Conservation (phyloP, 2,113 vertebrate genomes). For the Asarcornis scutulata region DNA sequence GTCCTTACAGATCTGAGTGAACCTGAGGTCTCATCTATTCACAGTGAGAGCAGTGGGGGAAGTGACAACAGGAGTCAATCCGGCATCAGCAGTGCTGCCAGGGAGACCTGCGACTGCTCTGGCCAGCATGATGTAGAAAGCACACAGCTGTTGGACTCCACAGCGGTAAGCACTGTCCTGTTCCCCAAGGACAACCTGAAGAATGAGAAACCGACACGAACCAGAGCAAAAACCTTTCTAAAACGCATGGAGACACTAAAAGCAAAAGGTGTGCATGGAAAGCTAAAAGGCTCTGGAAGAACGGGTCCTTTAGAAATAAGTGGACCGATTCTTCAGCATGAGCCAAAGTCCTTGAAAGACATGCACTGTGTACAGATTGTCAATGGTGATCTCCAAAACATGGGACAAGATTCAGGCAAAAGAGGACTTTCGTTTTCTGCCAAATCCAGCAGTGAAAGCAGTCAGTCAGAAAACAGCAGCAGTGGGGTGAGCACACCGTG, state of each 20-base stretch:
- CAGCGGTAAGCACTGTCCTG: conserved; percentile 62
- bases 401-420: conserved; percentile 30
- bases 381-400: conserved; percentile 78
- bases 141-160: conserved; percentile 79
- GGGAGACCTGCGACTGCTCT: conserved; percentile 79
- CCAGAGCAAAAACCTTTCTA: conserved; percentile 90
- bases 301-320: conserved; percentile 84
- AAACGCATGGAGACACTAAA: conserved; percentile 92
- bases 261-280: conserved; percentile 83
- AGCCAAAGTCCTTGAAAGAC: conserved; percentile 83
- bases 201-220: conserved; percentile 83
- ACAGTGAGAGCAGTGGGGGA: conserved; percentile 91
- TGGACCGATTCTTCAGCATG: conserved; percentile 85
- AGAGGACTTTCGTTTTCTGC: conserved; percentile 57
- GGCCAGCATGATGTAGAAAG: conserved; percentile 78
- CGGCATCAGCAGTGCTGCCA: conserved; percentile 49
- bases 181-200: conserved; percentile 80
- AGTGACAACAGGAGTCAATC: conserved; percentile 75
- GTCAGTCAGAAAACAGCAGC: conserved; percentile 81
- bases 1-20: conserved; percentile 95
- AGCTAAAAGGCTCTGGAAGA: conserved; percentile 77
- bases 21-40: conserved; percentile 89
- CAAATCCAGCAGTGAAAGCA: conserved; percentile 84
- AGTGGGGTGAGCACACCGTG: conserved; percentile 83
- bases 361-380: conserved; percentile 84